A percentile compares a stretch with the other conserved stretches of the same genome.
phyloP scores from a whole-genome alignment of 2,797 vertebrate species.

The Falco naumanni region DNA sequence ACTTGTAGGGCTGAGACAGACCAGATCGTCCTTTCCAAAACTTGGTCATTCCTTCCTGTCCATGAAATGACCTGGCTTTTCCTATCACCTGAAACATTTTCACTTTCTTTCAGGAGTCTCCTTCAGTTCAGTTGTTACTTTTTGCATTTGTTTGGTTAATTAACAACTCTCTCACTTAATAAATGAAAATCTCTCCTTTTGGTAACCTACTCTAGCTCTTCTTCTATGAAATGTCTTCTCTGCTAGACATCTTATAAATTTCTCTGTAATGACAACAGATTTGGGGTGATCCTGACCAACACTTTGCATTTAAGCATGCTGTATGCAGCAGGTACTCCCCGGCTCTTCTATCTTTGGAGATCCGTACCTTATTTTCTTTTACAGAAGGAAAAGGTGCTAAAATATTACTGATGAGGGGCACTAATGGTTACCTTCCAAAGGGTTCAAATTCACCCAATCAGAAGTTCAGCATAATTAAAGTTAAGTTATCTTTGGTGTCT shows the following conservation, averaged over 20 bases:
- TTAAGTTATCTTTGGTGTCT: background rate
- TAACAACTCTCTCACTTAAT: too few relatives aligned
- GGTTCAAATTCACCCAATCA: background rate
- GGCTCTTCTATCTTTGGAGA: background rate
- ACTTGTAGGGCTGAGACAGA: background rate
- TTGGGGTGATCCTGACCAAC: background rate
- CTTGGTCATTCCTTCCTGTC: background rate
- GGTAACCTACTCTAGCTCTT: background rate
- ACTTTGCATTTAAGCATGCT: background rate
- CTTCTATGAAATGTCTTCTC: background rate
- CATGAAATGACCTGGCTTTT: background rate
- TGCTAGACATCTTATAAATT: background rate
- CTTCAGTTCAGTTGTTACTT: too few relatives aligned
- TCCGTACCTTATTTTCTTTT: background rate
- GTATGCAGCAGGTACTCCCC: background rate
- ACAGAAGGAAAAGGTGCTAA: background rate
- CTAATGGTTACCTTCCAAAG: background rate
- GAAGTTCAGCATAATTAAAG: background rate
- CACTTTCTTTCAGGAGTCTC: too few relatives aligned
- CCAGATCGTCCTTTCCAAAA: background rate
- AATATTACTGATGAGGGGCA: background rate
- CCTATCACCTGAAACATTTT: background rate
- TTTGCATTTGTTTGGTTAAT: too few relatives aligned
- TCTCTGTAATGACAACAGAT: background rate
- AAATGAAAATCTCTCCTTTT: background rate